Evolutionary conservation across 30 jellyfish, hydroid and myxozoan genomes (phyloP), one percentile per base, ranked within the genome.

Genomic region (Pelagia noctiluca): DNA sequence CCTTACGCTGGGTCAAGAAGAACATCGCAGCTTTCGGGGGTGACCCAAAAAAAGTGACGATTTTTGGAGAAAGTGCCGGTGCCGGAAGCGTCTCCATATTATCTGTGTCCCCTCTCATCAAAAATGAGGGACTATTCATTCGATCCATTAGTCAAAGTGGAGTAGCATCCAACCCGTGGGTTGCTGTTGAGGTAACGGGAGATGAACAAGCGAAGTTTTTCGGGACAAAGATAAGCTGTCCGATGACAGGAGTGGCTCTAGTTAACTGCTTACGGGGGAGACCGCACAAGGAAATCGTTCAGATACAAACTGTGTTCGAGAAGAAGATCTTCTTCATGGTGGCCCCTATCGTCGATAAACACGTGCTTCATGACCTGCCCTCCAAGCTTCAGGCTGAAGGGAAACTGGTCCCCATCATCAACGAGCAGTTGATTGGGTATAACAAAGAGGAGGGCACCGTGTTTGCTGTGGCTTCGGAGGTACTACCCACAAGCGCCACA

Each of bases 1-100:
- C 90, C 12, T 78, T 89, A 29, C 47, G 81, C 24, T 89, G 97
- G 97, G 90, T 81, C 25, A 75, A 80, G 23, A 50, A 52, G 12
- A 87, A 89, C 75, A 89, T 89, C 21, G n/a, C n/a, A n/a, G n/a
- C n/a, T 42, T 42, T 42, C 16, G 57, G 57, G 16, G 57, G 57
- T 16, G 16, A 42, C 16, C 57, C 57, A 42, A 42, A 42, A 8
- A 16, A 42, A 5, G 57, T 42, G 8, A 80, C 90, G 8, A 32
- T 80, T 54, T 50, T 70, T 65, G 90, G 90, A 13, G 47, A 42
- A 33, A 67, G 83, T n/a, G 90, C 90, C 4, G 90, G 90, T 1
- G 83, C 90, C 16, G 61, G 60, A 13, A n/a, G 75, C 31, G 76
- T 32, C 18, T 36, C 83, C 18, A 1, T 80, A n/a, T 57, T 80